Evolutionary conservation across 2,888 invertebrate species (phyloP), one percentile per base, ranked within the genome.

Genomic region (Hanleya hanleyi): DNA sequence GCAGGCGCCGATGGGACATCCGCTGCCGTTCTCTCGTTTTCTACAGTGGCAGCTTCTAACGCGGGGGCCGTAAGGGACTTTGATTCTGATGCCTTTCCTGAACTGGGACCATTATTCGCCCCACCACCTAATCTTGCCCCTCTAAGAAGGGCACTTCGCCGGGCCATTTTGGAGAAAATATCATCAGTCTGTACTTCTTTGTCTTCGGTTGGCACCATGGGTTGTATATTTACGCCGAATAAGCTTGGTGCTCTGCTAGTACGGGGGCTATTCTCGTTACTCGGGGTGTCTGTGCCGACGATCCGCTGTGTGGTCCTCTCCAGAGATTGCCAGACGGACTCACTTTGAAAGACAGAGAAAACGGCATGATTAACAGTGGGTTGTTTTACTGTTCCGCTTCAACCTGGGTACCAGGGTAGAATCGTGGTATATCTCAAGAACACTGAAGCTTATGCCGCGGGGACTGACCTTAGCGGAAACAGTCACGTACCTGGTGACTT

Each of bases 261-360:
- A 15, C 57, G 5, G 4, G 18, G 32, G 4, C 15, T 22, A 29
- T 15, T 29, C 12, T 26, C 29, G 32, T 29, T 15, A 26, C 29
- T 29, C 15, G 57, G 57, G 22, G 22, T 12, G 15, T 70, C 66
- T 18, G 32, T 26, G 36, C n/a, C 36, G 26, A 84, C 77, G 6
- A 83, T 82, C 71, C 86, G 80, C 62, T 81, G 82, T 50, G 81
- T 79, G 12, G 81, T 70, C 37, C 79, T 80, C 71, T 87, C 87
- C 37, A 85, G 73, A n/a, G 83, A 68, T 12, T 80, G 79, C 87
- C 87, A 87, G 22, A 80, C 81, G 29, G 80, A 77, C 70, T 87
- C 87, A 69, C 87, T 87, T n/a, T n/a, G 77, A 18, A 76, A 65
- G 62, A 22, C 38, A 47, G 51, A 67, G 36, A 38, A 67, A 41